Percentiles rank a stretch among this genome's conserved stretches.
Conservation (phyloP, 2,113 vertebrate genomes). For the Podarcis cretensis region DNA sequence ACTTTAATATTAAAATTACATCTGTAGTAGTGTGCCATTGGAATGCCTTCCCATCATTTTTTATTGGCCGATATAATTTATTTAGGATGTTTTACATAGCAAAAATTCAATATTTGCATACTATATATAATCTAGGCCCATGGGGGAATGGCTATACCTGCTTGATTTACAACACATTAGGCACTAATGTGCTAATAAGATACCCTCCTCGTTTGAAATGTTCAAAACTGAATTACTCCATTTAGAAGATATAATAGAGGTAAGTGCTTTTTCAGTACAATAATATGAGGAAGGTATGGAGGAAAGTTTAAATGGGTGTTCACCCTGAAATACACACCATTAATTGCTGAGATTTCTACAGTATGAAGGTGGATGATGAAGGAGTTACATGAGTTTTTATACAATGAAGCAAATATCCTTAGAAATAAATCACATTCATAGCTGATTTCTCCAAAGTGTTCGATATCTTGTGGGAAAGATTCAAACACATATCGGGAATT, state of each 20-base stretch:
- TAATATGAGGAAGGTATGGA: neutral
- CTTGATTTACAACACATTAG: conserved; percentile 1
- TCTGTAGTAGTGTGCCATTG: conserved; percentile 10
- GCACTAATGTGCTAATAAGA: conserved; percentile 14
- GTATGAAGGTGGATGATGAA: neutral
- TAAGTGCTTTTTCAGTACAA: neutral
- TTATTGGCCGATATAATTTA: conserved; percentile 14
- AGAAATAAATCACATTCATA: neutral
- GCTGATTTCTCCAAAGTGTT: neutral
- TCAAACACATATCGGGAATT: too few relatives aligned
- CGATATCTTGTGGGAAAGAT: neutral
- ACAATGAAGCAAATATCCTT: neutral
- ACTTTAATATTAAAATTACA: neutral
- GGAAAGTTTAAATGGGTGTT: neutral
- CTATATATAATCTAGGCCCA: conserved; percentile 14
- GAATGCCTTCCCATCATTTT: conserved; percentile 6
- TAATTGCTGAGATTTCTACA: neutral
- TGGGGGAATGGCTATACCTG: conserved; percentile 11
- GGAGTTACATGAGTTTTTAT: neutral
- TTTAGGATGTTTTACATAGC: conserved; percentile 14
- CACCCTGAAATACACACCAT: neutral
- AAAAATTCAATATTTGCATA: conserved; percentile 27
- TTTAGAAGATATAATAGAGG: neutral
- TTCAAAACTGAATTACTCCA: conserved; percentile 11
- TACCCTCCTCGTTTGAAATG: conserved; percentile 8